Evolutionary conservation across 92 coral and sea anemone genomes (phyloP), one percentile per base, ranked within the genome.

Genomic region (Zoanthus solanderi): DNA sequence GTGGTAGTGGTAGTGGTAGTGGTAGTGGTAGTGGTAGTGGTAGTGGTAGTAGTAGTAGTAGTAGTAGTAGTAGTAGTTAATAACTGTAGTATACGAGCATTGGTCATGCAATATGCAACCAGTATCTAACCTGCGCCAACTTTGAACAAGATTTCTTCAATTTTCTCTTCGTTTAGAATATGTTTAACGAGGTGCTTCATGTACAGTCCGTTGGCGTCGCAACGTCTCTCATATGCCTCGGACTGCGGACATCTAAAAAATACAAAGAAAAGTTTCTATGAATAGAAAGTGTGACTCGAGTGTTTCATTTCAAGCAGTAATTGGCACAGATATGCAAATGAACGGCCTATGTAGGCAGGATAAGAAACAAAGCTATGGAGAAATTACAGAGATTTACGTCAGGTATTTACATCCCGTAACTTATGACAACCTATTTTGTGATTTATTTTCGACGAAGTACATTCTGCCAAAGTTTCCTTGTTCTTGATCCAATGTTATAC

Each of bases 201-300:
- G 87, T 97, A 97, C 23, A 97, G 80, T 0, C 99, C 98, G 72
- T 97, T 97, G 17, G 95, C 90, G 58, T 97, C 99, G 28, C 90
- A 92, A 52, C 89, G 75, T 61, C 96, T 87, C 84, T 97, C 99
- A 72, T 91, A 97, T 4, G 99, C 96, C 83, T 95, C 99, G 14
- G 98, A 91, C 72, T 95, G 95, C 0, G 96, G 96, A 72, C 98
- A 93, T 23, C 98, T 96, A 50, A 45, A 54, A 31, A 48, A n/a
- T 50, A 50, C 54, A 11, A 50, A 7, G 54, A 4, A 50, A 50
- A 50, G 12, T 50, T 2, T 50, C 54, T 11, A 7, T 50, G 7
- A 50, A 50, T 50, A 50, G 42, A n/a, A n/a, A n/a, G 42, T 37
- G 42, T 37, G 42, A 37, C 42, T 37, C 42, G 1, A 4, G 42